phyloP scores from a whole-genome alignment of 2,888 invertebrate genomes.

The Heterodera filipjevi region DNA sequence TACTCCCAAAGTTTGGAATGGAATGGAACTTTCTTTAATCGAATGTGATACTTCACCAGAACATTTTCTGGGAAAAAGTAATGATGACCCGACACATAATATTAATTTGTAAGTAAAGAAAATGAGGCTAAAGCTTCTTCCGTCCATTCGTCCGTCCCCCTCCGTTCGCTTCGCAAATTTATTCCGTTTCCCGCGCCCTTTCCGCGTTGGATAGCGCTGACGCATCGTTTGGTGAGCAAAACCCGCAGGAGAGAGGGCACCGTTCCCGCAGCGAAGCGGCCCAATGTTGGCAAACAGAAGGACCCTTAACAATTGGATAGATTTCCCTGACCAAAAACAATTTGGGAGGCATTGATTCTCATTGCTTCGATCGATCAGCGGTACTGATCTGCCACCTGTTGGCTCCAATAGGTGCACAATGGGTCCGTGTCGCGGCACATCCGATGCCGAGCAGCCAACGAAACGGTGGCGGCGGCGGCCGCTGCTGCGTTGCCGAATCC shows the following conservation, averaged over 20 bases:
- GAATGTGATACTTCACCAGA: not conserved
- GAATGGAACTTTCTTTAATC: no score
- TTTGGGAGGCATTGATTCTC: not conserved
- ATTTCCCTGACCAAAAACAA: not conserved
- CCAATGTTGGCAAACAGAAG: constrained; percentile 23
- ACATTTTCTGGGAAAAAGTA: not conserved
- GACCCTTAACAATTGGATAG: constrained; percentile 17
- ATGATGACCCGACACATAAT: not conserved
- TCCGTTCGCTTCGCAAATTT: not conserved
- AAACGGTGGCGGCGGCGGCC: not conserved
- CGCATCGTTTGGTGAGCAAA: constrained; percentile 45
- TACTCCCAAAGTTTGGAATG: no score
- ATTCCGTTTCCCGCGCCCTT: not conserved
- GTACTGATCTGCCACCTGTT: constrained; percentile 42
- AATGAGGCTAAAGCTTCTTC: not conserved
- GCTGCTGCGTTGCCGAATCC: constrained; percentile 20
- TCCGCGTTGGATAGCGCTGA: no score
- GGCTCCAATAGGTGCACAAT: constrained; percentile 59
- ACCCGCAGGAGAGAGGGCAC: constrained; percentile 56
- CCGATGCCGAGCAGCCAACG: constrained; percentile 29
- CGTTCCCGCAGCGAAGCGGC: constrained; percentile 51
- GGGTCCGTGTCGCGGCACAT: constrained; percentile 58
- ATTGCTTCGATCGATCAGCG: not conserved
- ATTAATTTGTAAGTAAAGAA: not conserved
- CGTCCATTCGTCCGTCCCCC: not conserved